Conservation (phyloP, 2,113 vertebrate genomes). For the Microcebus griseorufus region DNA sequence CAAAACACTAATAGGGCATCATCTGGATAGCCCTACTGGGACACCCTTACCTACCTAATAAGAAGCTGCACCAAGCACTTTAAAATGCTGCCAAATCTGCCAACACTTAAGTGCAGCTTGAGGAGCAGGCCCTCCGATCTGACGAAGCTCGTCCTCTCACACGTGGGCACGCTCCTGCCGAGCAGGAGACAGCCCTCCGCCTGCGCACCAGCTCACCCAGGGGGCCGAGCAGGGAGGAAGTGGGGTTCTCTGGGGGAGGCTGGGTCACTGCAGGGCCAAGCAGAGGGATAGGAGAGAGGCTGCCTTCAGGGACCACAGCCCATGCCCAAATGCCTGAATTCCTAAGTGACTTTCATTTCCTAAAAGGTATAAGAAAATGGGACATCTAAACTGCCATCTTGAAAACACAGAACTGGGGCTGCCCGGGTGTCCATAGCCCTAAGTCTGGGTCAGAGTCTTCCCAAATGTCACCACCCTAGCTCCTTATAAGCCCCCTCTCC, state of each 20-base stretch:
- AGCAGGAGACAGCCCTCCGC: background rate
- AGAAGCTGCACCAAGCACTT: background rate
- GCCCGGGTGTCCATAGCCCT: background rate
- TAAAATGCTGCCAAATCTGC: background rate
- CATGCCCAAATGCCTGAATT: background rate
- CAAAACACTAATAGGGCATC: background rate
- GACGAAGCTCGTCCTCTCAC: background rate
- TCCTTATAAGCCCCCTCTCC: background rate
- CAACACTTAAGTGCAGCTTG: background rate
- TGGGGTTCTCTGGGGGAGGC: background rate
- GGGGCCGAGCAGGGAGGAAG: background rate
- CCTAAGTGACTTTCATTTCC: background rate
- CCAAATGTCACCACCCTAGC: background rate
- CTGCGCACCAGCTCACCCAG: too few species aligned
- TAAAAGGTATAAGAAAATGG: background rate
- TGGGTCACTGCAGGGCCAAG: background rate
- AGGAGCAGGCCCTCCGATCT: background rate
- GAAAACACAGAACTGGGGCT: background rate
- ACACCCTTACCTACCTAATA: background rate
- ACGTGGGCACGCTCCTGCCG: background rate
- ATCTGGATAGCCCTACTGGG: background rate
- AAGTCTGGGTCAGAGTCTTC: background rate
- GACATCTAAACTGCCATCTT: background rate
- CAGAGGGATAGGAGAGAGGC: background rate
- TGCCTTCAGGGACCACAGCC: too few species aligned